A percentile compares a stretch with the other conserved stretches of the same genome.
Conservation (phyloP, 2,888 invertebrate genomes). For the Pteria penguin region DNA sequence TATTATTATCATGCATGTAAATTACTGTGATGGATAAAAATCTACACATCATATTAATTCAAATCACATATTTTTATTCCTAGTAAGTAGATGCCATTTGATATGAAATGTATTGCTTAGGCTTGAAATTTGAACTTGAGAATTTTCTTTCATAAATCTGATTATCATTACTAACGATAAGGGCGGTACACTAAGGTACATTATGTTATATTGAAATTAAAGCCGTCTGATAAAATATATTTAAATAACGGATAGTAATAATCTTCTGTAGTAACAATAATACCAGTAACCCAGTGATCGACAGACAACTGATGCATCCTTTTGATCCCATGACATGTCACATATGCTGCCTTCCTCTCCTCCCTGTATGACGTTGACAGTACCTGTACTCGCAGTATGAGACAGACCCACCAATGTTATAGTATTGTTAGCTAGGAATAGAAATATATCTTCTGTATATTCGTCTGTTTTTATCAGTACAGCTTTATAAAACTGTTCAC, state of each 20-base stretch:
- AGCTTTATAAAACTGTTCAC: too few species aligned
- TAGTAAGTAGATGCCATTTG: not conserved
- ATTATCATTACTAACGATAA: not conserved
- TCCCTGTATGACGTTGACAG: conserved; percentile 16
- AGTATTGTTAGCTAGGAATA: conserved; percentile 10
- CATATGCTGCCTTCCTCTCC: conserved; percentile 12
- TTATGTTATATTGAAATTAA: too few species aligned
- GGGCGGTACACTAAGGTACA: too few species aligned
- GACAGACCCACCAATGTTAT: not conserved
- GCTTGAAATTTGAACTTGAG: not conserved
- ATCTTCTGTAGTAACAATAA: too few species aligned
- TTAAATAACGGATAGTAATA: too few species aligned
- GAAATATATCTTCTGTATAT: too few species aligned
- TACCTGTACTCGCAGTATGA: conserved; percentile 6
- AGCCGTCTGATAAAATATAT: too few species aligned
- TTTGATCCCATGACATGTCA: conserved; percentile 28
- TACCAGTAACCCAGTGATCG: conserved; percentile 39
- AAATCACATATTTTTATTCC: too few species aligned
- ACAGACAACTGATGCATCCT: conserved; percentile 32
- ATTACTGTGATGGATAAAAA: not conserved
- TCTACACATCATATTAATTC: too few species aligned
- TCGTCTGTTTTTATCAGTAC: too few species aligned
- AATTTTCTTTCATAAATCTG: too few species aligned
- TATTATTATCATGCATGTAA: not conserved
- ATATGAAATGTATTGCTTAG: not conserved